Evolutionary conservation across 2,113 vertebrate genomes (phyloP).

Genomic region (Mastomys natalensis): DNA sequence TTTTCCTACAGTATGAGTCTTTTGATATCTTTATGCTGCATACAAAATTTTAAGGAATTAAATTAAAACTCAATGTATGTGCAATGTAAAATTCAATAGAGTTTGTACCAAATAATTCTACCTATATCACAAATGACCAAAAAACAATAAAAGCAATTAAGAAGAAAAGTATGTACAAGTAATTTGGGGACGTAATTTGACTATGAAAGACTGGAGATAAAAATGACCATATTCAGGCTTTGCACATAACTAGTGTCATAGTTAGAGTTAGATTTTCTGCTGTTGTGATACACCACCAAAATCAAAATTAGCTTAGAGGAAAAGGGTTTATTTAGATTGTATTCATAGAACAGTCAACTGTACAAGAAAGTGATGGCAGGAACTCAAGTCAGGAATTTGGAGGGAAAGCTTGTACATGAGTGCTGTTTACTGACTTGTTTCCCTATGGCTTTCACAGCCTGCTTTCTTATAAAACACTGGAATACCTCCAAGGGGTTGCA

Average conservation of each 20-base stretch:
- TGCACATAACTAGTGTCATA: background rate
- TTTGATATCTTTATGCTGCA: background rate
- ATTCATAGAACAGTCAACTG: background rate
- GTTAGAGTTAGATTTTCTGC: background rate
- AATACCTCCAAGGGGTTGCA: background rate
- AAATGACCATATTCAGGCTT: background rate
- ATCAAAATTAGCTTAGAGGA: background rate
- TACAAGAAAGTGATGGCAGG: background rate
- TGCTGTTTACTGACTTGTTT: background rate
- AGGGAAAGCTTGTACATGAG: background rate
- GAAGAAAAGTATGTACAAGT: background rate
- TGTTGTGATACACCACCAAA: background rate
- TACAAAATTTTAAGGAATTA: background rate
- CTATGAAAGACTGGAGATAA: background rate
- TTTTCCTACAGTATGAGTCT: background rate
- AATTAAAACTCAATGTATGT: background rate
- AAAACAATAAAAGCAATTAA: background rate
- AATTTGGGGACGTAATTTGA: background rate
- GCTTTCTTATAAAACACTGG: background rate
- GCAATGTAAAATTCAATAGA: background rate
- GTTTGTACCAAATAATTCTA: background rate
- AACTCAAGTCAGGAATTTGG: background rate
- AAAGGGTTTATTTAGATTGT: background rate
- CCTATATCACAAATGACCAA: background rate
- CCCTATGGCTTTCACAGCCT: background rate